Percentiles rank a stretch among this genome's conserved stretches.
Conservation (phyloP, 2,888 invertebrate genomes). For the Xanthorhoe spadicearia region DNA sequence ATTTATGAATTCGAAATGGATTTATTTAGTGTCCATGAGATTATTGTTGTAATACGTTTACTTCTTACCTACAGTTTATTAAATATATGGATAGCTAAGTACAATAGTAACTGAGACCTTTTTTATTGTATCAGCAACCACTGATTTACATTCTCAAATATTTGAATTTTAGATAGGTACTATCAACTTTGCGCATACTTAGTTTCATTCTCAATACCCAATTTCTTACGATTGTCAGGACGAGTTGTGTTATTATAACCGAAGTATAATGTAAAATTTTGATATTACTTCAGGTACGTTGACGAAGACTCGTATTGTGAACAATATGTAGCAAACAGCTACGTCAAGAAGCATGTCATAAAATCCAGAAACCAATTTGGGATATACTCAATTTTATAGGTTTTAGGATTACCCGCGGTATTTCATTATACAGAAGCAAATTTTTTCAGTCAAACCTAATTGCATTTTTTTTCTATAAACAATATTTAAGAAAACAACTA, state of each 20-base stretch:
- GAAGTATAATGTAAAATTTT: not conserved
- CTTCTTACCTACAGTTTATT: too few species aligned
- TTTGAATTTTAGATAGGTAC: not conserved
- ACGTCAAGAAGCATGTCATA: conserved; percentile 26
- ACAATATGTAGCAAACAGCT: conserved; percentile 20
- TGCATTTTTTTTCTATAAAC: too few species aligned
- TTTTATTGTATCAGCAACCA: not conserved
- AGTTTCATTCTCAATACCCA: too few species aligned
- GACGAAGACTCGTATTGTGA: conserved; percentile 15
- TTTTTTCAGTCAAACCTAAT: not conserved
- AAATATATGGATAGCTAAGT: too few species aligned
- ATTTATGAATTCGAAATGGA: too few species aligned
- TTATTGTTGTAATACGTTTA: too few species aligned
- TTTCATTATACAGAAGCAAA: conserved; percentile 1
- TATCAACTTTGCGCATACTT: not conserved
- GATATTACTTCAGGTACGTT: not conserved
- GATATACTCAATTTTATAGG: conserved; percentile 29
- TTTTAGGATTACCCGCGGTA: conserved; percentile 21
- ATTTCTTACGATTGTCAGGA: not conserved
- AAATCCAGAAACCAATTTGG: conserved; percentile 33
- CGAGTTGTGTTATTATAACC: not conserved
- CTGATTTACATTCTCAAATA: not conserved
- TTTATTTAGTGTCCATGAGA: too few species aligned
- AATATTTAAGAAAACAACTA: too few species aligned
- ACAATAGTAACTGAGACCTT: too few species aligned